phyloP scores from a whole-genome alignment of 1,140 invertebrate species.

The Drosophila setifemur region DNA sequence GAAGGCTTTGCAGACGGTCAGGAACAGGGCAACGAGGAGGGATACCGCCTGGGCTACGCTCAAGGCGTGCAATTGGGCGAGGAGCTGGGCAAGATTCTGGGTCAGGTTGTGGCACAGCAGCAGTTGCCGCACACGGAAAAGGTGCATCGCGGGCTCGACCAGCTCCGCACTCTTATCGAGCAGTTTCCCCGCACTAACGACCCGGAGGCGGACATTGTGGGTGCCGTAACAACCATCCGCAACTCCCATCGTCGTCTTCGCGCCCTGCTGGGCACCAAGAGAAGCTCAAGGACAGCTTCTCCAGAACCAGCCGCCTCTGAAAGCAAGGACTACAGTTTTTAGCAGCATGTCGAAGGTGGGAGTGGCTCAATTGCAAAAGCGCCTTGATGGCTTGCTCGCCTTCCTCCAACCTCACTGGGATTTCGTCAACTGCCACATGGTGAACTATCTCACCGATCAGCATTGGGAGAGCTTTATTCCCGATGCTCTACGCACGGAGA shows the following conservation, averaged over 20 bases:
- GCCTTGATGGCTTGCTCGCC: slow-evolving; percentile 84
- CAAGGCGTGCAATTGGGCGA: slow-evolving; percentile 86
- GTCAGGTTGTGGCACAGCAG: slow-evolving; percentile 79
- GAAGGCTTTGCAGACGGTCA: slow-evolving; percentile 84
- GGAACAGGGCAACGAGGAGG: slow-evolving; percentile 85
- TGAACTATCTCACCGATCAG: slow-evolving; percentile 89
- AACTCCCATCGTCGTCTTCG: slow-evolving; percentile 87
- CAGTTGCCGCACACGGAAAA: slow-evolving; percentile 57
- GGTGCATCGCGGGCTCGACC: slow-evolving; percentile 83
- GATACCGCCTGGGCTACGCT: slow-evolving; percentile 86
- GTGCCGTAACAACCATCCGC: slow-evolving; percentile 85
- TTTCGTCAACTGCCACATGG: slow-evolving; percentile 90
- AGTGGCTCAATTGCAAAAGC: slow-evolving; percentile 52
- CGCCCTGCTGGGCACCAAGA: slow-evolving; percentile 85
- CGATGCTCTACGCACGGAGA: slow-evolving; percentile 83
- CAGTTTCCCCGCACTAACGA: slow-evolving; percentile 87
- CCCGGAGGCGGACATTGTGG: slow-evolving; percentile 86
- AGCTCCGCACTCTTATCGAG: slow-evolving; percentile 85
- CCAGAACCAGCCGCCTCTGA: not conserved
- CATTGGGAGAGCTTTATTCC: slow-evolving; percentile 87
- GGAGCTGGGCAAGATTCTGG: slow-evolving; percentile 86
- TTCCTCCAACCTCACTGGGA: slow-evolving; percentile 85
- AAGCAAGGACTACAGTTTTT: slow-evolving; percentile 69
- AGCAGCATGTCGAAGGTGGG: slow-evolving; percentile 36
- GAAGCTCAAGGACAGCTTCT: not conserved